Percentiles rank a stretch among this genome's conserved stretches.
Evolutionary conservation across 2,113 vertebrate species (phyloP).

Genomic region (Pomatorhinus ruficollis): DNA sequence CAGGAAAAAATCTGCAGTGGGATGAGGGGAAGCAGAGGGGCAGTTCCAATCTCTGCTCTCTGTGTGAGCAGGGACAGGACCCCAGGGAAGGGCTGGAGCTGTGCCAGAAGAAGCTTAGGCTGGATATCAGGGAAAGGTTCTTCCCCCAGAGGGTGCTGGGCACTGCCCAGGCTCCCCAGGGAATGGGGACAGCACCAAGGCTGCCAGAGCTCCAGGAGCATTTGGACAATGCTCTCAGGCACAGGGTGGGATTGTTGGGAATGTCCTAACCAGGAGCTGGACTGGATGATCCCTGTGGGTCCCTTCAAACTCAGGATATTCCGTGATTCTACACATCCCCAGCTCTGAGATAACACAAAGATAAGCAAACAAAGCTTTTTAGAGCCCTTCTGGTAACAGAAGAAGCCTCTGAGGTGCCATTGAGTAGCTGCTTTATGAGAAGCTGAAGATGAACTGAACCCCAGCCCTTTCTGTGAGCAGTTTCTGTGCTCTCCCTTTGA

Average conservation of each 20-base stretch:
- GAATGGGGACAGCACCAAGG: rapidly evolving
- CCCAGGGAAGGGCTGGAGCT: not conserved
- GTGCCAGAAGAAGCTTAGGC: rapidly evolving
- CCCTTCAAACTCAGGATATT: not conserved
- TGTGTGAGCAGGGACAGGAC: not conserved
- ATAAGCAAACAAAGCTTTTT: not conserved
- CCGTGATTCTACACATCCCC: not conserved
- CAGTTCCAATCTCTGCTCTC: not conserved
- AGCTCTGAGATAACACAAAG: not conserved
- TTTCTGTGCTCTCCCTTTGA: constrained; percentile 2
- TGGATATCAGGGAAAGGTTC: not conserved
- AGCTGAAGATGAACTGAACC: not conserved
- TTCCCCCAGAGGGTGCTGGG: not conserved
- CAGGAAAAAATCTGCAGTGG: not conserved
- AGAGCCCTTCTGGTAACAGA: not conserved
- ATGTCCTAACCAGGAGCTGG: not conserved
- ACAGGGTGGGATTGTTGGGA: not conserved
- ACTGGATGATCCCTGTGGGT: not conserved
- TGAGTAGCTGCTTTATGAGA: not conserved
- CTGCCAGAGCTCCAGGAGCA: not conserved
- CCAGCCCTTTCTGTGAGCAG: not conserved
- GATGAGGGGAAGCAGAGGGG: not conserved
- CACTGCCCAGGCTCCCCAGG: not conserved
- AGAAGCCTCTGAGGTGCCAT: not conserved
- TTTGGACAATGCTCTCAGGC: rapidly evolving